Conservation (phyloP, 2,113 vertebrate species). For the Muntiacus muntjak region DNA sequence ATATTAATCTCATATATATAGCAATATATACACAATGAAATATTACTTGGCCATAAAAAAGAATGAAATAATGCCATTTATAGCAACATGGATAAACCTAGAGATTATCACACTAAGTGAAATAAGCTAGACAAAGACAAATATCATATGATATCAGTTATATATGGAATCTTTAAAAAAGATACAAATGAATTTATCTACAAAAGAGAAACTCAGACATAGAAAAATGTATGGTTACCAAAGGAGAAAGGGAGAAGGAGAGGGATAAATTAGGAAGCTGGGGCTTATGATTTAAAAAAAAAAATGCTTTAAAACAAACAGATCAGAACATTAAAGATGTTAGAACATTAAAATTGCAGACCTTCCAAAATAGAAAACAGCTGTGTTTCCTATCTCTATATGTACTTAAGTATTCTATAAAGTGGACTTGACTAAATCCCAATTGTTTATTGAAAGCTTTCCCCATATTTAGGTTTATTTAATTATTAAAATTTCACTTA, state of each 20-base stretch:
- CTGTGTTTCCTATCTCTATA: background rate
- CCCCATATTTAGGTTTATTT: slow-evolving; percentile 38
- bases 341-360: slow-evolving; percentile 38
- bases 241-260: background rate
- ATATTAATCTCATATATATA: background rate
- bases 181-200: background rate
- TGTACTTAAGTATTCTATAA: slow-evolving; percentile 21
- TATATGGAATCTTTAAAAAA: background rate
- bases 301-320: background rate
- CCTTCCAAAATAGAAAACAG: slow-evolving; percentile 1
- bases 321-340: background rate
- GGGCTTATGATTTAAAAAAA: background rate
- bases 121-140: background rate
- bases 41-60: background rate
- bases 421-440: slow-evolving; percentile 39
- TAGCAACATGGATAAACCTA: background rate
- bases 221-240: background rate
- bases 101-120: background rate
- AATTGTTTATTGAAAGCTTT: slow-evolving; percentile 56
- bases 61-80: background rate
- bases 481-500: slow-evolving; percentile 64
- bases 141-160: background rate
- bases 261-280: background rate
- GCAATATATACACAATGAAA: background rate
- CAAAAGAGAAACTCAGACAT: background rate